A percentile compares a stretch with the other conserved stretches of the same genome.
These are phyloP conservation scores for Corynorhinus townsendii DNA, from an alignment of 2,113 vertebrate species.

Conservation along the genomic window DNA sequence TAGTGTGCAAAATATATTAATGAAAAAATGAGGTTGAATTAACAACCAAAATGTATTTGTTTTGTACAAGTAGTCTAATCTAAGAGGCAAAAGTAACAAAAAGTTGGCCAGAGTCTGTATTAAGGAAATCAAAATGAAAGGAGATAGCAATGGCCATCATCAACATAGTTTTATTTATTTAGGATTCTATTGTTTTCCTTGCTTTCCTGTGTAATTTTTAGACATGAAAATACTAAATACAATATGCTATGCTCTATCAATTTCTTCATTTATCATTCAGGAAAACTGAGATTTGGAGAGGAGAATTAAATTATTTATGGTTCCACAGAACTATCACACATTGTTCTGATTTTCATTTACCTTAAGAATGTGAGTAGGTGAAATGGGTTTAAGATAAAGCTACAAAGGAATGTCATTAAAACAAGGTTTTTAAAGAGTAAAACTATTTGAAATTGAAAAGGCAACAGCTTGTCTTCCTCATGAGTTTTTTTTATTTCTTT, in stretches of 20 bases:
- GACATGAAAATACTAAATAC: not conserved
- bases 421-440: not conserved
- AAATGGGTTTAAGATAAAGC: not conserved
- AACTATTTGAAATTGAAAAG: not conserved
- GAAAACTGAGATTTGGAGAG: not conserved
- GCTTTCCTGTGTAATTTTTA: not conserved
- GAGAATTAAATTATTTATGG: not conserved
- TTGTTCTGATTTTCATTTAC: constrained; percentile 24
- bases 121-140: not conserved
- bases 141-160: not conserved
- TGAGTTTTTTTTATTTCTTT: not conserved
- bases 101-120: not conserved
- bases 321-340: not conserved
- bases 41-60: not conserved
- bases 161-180: not conserved
- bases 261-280: not conserved
- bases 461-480: not conserved
- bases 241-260: not conserved
- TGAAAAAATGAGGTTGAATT: not conserved
- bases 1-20: not conserved
- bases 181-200: not conserved
- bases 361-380: not conserved
- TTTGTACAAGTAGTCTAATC: not conserved
- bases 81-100: not conserved
- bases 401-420: not conserved